These are phyloP conservation scores for Protosalanx chinensis DNA, from an alignment of 2,797 vertebrate species.

Conservation along the genomic window DNA sequence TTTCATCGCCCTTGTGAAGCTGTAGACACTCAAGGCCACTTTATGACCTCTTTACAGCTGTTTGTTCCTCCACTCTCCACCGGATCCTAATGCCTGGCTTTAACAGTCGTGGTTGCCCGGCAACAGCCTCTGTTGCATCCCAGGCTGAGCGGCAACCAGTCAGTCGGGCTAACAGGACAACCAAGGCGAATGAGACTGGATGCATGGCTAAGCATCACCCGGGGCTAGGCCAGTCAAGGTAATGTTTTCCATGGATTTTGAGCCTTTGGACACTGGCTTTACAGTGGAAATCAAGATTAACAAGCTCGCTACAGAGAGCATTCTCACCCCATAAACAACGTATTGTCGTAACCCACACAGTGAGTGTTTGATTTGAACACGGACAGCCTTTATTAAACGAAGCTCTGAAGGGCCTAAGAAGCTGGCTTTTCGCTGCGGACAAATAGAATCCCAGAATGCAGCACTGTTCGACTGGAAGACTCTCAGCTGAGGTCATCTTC, in stretches of 20 bases:
- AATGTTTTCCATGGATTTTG: constrained; percentile 51
- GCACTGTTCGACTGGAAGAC: constrained; percentile 26
- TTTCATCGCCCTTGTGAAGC: constrained; percentile 13
- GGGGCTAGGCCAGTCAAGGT: constrained; percentile 43
- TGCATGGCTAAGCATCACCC: constrained; percentile 49
- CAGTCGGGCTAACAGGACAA: constrained; percentile 39
- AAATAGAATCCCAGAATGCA: constrained; percentile 29
- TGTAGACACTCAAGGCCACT: constrained; percentile 16
- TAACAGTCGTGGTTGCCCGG: constrained; percentile 48
- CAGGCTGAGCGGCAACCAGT: constrained; percentile 21
- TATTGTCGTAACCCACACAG: constrained; percentile 1
- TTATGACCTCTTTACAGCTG: constrained; percentile 22
- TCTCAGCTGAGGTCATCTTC: constrained; percentile 44
- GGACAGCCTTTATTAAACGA: constrained; percentile 33
- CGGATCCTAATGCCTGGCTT: constrained; percentile 34
- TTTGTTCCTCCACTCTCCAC: constrained; percentile 37
- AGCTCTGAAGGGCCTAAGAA: background rate
- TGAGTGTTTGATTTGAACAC: constrained; percentile 31
- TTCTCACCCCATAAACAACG: constrained; percentile 45
- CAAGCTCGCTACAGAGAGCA: constrained; percentile 22
- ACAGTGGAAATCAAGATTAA: constrained; percentile 25
- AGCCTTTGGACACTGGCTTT: constrained; percentile 23
- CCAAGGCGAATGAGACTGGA: constrained; percentile 49
- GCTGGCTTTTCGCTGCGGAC: constrained; percentile 1
- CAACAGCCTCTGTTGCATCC: constrained; percentile 45